Conservation (phyloP, 2,888 invertebrate genomes). For the Pachliopta kotzebuea region DNA sequence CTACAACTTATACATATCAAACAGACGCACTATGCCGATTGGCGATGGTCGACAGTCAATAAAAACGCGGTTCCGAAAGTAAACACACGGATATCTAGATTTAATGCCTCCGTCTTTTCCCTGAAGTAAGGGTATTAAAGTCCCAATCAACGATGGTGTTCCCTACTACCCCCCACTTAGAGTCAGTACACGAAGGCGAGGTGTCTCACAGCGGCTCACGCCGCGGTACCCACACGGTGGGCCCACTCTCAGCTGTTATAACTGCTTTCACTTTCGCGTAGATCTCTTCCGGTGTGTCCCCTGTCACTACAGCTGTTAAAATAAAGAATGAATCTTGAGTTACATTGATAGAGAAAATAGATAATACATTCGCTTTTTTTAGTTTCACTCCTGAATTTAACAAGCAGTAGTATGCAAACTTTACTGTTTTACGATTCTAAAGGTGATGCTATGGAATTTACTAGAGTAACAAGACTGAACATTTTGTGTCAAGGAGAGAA, state of each 20-base stretch:
- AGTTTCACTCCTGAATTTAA: too few relatives aligned
- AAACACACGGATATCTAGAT: not conserved
- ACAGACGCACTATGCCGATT: not conserved
- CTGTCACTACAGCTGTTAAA: conserved; percentile 92
- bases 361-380: too few relatives aligned
- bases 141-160: conserved; percentile 19
- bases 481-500: too few relatives aligned
- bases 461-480: too few relatives aligned
- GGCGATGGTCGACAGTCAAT: too few relatives aligned
- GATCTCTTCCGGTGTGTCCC: conserved; percentile 98
- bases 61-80: not conserved
- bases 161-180: conserved; percentile 6
- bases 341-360: too few relatives aligned
- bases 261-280: conserved; percentile 97
- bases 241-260: conserved; percentile 96
- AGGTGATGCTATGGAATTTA: too few relatives aligned
- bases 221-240: conserved; percentile 97
- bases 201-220: conserved; percentile 94
- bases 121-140: conserved; percentile 17
- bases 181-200: conserved; percentile 11
- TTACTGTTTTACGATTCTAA: too few relatives aligned
- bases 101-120: conserved; percentile 14
- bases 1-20: not conserved
- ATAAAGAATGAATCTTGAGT: not conserved
- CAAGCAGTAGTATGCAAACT: too few relatives aligned